A percentile compares a stretch with the other conserved stretches of the same genome.
phyloP scores from a whole-genome alignment of 2,888 invertebrate species.

The Lysandra bellargus region DNA sequence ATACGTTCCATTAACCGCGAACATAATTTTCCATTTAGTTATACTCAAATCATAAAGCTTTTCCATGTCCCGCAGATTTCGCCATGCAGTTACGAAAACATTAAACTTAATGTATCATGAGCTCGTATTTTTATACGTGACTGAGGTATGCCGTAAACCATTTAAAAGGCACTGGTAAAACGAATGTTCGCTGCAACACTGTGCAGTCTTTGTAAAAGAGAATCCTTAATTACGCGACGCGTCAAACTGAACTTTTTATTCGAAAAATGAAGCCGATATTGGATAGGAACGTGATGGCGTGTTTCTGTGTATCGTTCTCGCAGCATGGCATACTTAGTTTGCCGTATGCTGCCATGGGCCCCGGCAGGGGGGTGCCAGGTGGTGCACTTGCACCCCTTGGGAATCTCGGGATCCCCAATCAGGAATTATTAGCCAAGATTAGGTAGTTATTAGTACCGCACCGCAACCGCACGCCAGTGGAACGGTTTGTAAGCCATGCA shows the following conservation, averaged over 20 bases:
- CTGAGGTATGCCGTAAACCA: slow-evolving; percentile 8
- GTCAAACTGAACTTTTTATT: slow-evolving; percentile 25
- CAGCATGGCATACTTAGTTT: neutral
- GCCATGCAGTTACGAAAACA: slow-evolving; percentile 68
- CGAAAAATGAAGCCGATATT: slow-evolving; percentile 14
- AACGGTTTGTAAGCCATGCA: too few species aligned
- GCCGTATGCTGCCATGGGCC: too few species aligned
- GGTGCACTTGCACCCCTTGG: too few species aligned
- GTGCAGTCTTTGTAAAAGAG: slow-evolving; percentile 4
- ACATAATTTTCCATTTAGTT: slow-evolving; percentile 21
- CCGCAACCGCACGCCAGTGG: too few species aligned
- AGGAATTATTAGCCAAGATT: too few species aligned
- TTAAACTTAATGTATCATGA: slow-evolving; percentile 67
- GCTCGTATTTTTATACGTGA: slow-evolving; percentile 26
- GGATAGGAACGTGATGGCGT: neutral
- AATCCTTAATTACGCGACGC: slow-evolving; percentile 24
- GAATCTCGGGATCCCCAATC: too few species aligned
- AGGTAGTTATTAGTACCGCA: too few species aligned
- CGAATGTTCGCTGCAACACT: slow-evolving; percentile 19
- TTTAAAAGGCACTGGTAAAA: slow-evolving; percentile 17
- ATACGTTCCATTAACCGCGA: neutral
- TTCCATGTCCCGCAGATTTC: slow-evolving; percentile 67
- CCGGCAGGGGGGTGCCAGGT: too few species aligned
- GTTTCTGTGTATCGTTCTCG: neutral
- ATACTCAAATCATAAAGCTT: slow-evolving; percentile 65